phyloP scores from a whole-genome alignment of 2,888 invertebrate species.

The Muschampia plurimacula region DNA sequence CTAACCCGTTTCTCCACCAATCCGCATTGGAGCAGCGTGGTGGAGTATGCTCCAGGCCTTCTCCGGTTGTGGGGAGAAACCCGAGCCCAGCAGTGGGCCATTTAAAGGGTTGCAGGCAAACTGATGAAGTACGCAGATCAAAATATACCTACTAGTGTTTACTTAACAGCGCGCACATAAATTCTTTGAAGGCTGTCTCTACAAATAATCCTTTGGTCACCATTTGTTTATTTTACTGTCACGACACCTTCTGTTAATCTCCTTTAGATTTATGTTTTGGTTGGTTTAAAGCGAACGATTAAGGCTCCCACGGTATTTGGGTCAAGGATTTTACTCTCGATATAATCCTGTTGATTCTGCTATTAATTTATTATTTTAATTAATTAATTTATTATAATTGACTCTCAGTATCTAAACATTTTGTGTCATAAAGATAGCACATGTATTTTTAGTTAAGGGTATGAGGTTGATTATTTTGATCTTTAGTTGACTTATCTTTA shows the following conservation, averaged over 20 bases:
- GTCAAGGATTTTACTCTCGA: conserved; percentile 30
- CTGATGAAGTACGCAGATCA: not conserved
- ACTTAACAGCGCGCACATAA: not conserved
- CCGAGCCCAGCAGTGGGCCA: no score
- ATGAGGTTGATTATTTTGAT: no score
- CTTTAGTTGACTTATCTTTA: no score
- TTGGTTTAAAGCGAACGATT: conserved; percentile 35
- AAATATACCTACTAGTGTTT: no score
- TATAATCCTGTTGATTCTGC: conserved; percentile 25
- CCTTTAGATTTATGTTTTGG: conserved; percentile 29
- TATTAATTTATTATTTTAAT: no score
- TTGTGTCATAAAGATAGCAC: not conserved
- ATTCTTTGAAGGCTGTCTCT: not conserved
- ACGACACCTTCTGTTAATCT: conserved; percentile 29
- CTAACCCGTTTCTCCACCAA: no score
- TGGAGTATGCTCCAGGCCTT: no score
- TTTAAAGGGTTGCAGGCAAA: no score
- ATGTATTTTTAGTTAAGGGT: not conserved
- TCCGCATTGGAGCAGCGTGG: no score
- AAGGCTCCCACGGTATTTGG: conserved; percentile 32
- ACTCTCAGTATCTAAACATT: not conserved
- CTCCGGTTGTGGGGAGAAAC: no score
- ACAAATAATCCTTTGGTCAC: conserved; percentile 23
- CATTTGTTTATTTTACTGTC: conserved; percentile 27
- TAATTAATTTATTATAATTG: not conserved